A percentile compares a stretch with the other conserved stretches of the same genome.
Evolutionary conservation across 1,140 invertebrate genomes (phyloP).

Genomic region (Thaumetopoea pityocampa): DNA sequence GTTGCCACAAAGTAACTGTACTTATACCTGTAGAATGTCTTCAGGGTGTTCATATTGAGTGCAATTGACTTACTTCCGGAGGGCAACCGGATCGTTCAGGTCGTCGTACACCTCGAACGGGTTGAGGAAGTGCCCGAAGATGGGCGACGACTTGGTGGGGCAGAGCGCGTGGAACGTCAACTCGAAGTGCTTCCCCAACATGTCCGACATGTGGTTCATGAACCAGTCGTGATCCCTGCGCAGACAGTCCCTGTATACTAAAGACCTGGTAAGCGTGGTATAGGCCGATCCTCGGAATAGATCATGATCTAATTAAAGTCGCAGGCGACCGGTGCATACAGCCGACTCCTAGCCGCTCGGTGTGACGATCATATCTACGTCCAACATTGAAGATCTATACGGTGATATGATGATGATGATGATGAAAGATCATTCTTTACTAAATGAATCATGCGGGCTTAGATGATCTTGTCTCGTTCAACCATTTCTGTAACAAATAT

Average conservation of each 20-base stretch:
- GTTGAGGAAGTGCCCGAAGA: slow-evolving; percentile 89
- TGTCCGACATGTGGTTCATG: slow-evolving; percentile 81
- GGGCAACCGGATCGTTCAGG: slow-evolving; percentile 77
- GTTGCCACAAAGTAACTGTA: background rate
- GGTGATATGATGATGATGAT: too few relatives aligned
- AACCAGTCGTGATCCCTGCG: slow-evolving; percentile 87
- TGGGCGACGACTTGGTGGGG: slow-evolving; percentile 82
- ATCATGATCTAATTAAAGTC: too few relatives aligned
- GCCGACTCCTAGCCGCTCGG: too few relatives aligned
- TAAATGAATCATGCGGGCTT: too few relatives aligned
- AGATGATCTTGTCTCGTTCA: too few relatives aligned
- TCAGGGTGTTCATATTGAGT: background rate
- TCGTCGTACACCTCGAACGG: slow-evolving; percentile 86
- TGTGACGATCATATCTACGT: too few relatives aligned
- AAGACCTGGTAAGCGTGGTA: too few relatives aligned
- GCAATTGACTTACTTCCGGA: slow-evolving; percentile 60
- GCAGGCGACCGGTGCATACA: too few relatives aligned
- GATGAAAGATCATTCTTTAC: too few relatives aligned
- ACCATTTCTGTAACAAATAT: background rate
- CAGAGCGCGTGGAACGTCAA: slow-evolving; percentile 87
- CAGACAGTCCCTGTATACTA: too few relatives aligned
- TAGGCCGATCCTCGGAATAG: too few relatives aligned
- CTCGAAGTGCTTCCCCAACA: slow-evolving; percentile 85
- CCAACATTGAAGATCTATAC: slow-evolving; percentile 5
- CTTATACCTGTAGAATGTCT: background rate